These are phyloP conservation scores for Megalops cyprinoides DNA, from an alignment of 2,797 vertebrate genomes.

Conservation along the genomic window DNA sequence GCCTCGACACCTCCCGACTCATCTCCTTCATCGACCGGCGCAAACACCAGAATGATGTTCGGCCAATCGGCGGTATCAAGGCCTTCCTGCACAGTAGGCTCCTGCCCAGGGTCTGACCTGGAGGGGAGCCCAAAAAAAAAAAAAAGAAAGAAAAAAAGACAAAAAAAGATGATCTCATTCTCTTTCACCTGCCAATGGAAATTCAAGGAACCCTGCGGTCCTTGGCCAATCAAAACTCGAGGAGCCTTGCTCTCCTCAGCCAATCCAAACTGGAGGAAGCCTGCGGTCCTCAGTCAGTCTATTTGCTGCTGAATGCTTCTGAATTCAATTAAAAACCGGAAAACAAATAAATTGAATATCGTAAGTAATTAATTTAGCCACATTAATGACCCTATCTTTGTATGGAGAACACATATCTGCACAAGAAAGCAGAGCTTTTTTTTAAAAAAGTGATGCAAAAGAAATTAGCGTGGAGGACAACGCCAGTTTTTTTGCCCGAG, in stretches of 20 bases:
- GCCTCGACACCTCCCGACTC: constrained; percentile 92
- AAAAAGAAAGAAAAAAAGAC: constrained; percentile 43
- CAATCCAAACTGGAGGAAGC: constrained; percentile 69
- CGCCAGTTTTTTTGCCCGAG: constrained; percentile 68
- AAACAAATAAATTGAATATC: constrained; percentile 52
- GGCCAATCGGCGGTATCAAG: constrained; percentile 89
- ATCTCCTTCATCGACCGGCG: constrained; percentile 95
- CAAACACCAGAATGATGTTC: constrained; percentile 97
- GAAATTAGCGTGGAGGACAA: constrained; percentile 77
- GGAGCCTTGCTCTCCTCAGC: constrained; percentile 50
- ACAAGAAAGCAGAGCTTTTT: constrained; percentile 59
- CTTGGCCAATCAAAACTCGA: constrained; percentile 44
- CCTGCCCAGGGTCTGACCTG: constrained; percentile 82
- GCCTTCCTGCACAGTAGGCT: constrained; percentile 93
- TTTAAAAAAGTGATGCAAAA: constrained; percentile 70
- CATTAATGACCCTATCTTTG: constrained; percentile 63
- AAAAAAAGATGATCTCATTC: constrained; percentile 83
- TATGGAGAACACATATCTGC: constrained; percentile 70
- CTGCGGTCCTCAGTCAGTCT: constrained; percentile 73
- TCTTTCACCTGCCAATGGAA: constrained; percentile 84
- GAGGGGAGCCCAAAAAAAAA: constrained; percentile 43
- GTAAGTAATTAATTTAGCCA: constrained; percentile 54
- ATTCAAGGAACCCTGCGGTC: constrained; percentile 60
- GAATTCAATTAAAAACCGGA: constrained; percentile 56
- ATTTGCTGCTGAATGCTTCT: constrained; percentile 85